Percentiles rank a stretch among this genome's conserved stretches.
These are phyloP conservation scores for Siniperca obscura DNA, from an alignment of 2,797 vertebrate species.

Conservation along the genomic window DNA sequence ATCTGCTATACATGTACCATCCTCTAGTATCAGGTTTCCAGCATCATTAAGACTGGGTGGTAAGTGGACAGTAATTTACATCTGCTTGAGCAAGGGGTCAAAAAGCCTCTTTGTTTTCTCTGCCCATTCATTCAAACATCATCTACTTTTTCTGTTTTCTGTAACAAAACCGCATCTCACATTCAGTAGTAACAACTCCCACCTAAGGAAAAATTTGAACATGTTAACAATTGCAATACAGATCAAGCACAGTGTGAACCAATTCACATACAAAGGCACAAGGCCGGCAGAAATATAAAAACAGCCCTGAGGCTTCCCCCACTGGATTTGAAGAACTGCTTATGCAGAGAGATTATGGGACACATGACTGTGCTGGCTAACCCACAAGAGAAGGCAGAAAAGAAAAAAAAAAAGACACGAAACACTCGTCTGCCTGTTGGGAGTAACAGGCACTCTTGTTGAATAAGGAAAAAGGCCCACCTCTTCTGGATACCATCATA, in stretches of 20 bases:
- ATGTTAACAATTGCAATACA: constrained; percentile 7
- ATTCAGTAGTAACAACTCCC: constrained; percentile 9
- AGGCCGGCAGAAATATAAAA: constrained; percentile 46
- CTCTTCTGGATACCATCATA: constrained; percentile 16
- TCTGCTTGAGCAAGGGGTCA: neutral
- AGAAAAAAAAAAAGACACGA: constrained; percentile 32
- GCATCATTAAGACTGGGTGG: neutral
- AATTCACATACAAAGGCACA: constrained; percentile 29
- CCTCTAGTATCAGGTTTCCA: constrained; percentile 2
- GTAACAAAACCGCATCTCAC: constrained; percentile 7
- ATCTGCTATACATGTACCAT: neutral
- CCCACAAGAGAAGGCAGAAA: constrained; percentile 44
- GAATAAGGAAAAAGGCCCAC: constrained; percentile 11
- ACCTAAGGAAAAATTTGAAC: constrained; percentile 16
- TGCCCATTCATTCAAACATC: neutral
- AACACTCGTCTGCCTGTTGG: constrained; percentile 32
- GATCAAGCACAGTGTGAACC: constrained; percentile 12
- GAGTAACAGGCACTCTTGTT: constrained; percentile 27
- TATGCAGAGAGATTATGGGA: constrained; percentile 67
- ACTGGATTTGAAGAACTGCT: constrained; percentile 57
- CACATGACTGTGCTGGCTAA: constrained; percentile 68
- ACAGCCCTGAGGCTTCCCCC: constrained; percentile 49
- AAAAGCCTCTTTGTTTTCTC: neutral
- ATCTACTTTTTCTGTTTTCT: neutral
- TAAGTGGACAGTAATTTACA: neutral